phyloP scores from a whole-genome alignment of 2,888 invertebrate species.

The Diloba caeruleocephala region DNA sequence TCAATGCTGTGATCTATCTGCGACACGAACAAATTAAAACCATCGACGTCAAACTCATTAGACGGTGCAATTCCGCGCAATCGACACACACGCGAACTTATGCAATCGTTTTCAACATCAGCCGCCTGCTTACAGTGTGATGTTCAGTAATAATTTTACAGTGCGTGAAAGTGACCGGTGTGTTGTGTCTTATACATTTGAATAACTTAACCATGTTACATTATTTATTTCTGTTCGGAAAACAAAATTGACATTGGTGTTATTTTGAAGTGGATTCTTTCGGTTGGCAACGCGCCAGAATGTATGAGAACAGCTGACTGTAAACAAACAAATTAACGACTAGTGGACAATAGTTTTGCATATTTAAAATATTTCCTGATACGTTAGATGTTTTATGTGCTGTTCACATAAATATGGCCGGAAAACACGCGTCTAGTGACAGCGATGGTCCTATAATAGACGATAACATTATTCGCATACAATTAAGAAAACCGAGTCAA shows the following conservation, averaged over 20 bases:
- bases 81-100: constrained; percentile 74
- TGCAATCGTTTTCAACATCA: constrained; percentile 78
- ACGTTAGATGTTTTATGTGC: constrained; percentile 55
- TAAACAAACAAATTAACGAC: constrained; percentile 84
- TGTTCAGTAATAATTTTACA: constrained; percentile 78
- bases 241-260: constrained; percentile 88
- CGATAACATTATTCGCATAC: constrained; percentile 89
- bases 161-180: constrained; percentile 71
- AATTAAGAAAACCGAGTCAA: constrained; percentile 89
- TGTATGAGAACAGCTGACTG: constrained; percentile 82
- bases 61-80: constrained; percentile 76
- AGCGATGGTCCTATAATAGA: constrained; percentile 84
- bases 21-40: constrained; percentile 68
- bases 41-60: constrained; percentile 75
- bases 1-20: constrained; percentile 51
- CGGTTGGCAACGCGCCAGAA: constrained; percentile 78
- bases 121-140: constrained; percentile 69
- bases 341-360: constrained; percentile 62
- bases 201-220: constrained; percentile 46
- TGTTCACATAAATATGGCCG: constrained; percentile 71
- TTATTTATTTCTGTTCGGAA: constrained; percentile 72
- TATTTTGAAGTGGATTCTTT: constrained; percentile 82
- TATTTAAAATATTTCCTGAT: constrained; percentile 55
- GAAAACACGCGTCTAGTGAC: constrained; percentile 75
- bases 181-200: constrained; percentile 44